These are phyloP conservation scores for Caenorhabditis plicata DNA, from an alignment of 2,888 invertebrate genomes.

Conservation along the genomic window DNA sequence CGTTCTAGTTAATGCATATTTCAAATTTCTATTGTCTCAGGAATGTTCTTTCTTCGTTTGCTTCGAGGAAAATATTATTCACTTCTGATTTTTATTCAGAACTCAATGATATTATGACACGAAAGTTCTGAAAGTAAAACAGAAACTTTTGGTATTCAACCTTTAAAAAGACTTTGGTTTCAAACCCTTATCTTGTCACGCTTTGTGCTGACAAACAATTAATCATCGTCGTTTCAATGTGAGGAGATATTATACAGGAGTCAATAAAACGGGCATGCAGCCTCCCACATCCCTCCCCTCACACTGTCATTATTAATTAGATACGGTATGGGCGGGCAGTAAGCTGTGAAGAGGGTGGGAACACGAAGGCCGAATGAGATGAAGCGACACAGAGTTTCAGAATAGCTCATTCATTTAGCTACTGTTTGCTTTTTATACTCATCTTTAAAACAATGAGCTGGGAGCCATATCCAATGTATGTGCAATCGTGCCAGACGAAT, in stretches of 20 bases:
- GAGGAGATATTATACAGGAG: too few relatives aligned
- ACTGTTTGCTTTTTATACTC: neutral
- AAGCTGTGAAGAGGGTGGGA: slow-evolving; percentile 27
- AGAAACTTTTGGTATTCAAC: too few relatives aligned
- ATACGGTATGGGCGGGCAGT: neutral
- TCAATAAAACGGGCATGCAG: too few relatives aligned
- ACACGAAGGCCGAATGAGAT: slow-evolving; percentile 15
- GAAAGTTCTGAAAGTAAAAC: too few relatives aligned
- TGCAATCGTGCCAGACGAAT: slow-evolving; percentile 16
- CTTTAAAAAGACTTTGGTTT: too few relatives aligned
- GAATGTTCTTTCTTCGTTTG: too few relatives aligned
- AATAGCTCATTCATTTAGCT: slow-evolving; percentile 1
- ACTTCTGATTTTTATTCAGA: too few relatives aligned
- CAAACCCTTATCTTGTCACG: slow-evolving; percentile 14
- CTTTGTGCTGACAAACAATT: slow-evolving; percentile 23
- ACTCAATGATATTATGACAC: too few relatives aligned
- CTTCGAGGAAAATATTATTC: too few relatives aligned
- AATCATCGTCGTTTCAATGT: slow-evolving; percentile 15
- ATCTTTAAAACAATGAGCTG: slow-evolving; percentile 14
- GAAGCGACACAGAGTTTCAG: neutral
- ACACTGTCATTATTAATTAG: neutral
- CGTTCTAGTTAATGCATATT: too few relatives aligned
- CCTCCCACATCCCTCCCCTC: neutral
- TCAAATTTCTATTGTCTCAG: too few relatives aligned
- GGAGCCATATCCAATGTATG: slow-evolving; percentile 35